phyloP scores from a whole-genome alignment of 2,888 invertebrate genomes.

The Andrena chrysosceles region DNA sequence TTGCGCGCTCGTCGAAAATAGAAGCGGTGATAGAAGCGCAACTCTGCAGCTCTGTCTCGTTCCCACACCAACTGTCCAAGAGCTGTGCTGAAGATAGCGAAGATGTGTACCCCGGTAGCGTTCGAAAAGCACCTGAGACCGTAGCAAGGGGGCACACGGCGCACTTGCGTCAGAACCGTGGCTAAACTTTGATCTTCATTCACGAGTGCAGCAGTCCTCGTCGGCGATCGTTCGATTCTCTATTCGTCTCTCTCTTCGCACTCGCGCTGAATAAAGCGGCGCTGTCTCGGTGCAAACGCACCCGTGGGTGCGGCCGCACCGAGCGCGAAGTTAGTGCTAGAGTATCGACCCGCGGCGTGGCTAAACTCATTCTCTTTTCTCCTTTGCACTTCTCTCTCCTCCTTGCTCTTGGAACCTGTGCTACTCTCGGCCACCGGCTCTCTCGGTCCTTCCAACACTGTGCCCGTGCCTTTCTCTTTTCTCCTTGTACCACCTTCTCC shows the following conservation, averaged over 20 bases:
- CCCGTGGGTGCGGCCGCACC: slow-evolving; percentile 72
- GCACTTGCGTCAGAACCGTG: slow-evolving; percentile 46
- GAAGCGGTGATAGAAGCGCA: neutral
- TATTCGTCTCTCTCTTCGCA: slow-evolving; percentile 32
- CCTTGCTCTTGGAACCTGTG: slow-evolving; percentile 30
- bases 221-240: neutral
- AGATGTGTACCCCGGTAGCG: neutral
- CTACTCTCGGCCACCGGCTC: slow-evolving; percentile 22
- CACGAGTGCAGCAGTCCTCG: slow-evolving; percentile 44
- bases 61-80: neutral
- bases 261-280: slow-evolving; percentile 38
- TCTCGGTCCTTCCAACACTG: slow-evolving; percentile 43
- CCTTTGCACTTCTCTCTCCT: slow-evolving; percentile 44
- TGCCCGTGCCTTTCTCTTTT: slow-evolving; percentile 22
- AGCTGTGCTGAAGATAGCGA: neutral
- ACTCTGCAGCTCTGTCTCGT: neutral
- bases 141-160: neutral
- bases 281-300: slow-evolving; percentile 72
- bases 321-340: slow-evolving; percentile 71
- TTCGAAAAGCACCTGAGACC: neutral
- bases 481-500: slow-evolving; percentile 17
- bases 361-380: slow-evolving; percentile 67
- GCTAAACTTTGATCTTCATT: slow-evolving; percentile 65
- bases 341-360: slow-evolving; percentile 80
- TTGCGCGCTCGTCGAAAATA: too few species aligned